phyloP scores from a whole-genome alignment of 2,888 invertebrate genomes.

The Amblyjoppa fuscipennis region DNA sequence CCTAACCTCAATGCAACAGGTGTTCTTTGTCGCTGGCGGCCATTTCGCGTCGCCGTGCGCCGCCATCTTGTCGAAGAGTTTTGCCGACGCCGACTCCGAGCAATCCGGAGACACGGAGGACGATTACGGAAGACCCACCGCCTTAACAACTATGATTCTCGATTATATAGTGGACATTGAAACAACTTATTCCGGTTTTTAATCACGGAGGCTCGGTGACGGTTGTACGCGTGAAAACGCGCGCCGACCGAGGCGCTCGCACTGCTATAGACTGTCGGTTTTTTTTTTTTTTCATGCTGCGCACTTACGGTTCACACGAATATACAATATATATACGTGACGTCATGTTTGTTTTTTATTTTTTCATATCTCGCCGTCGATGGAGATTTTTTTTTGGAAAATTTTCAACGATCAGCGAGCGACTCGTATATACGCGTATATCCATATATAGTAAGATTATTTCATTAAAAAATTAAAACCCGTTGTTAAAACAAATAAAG shows the following conservation, averaged over 20 bases:
- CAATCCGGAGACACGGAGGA: background rate
- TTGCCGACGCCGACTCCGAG: background rate
- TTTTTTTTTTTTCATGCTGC: slow-evolving; percentile 81
- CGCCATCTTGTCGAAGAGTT: slow-evolving; percentile 39
- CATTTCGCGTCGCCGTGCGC: slow-evolving; percentile 39
- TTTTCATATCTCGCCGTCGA: slow-evolving; percentile 47
- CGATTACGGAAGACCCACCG: slow-evolving; percentile 75
- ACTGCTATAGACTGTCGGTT: slow-evolving; percentile 85
- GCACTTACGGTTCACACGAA: slow-evolving; percentile 84
- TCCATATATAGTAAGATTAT: slow-evolving; percentile 83
- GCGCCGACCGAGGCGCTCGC: slow-evolving; percentile 84
- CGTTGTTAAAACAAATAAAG: slow-evolving; percentile 83
- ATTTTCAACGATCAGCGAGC: slow-evolving; percentile 57
- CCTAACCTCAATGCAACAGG: slow-evolving; percentile 7
- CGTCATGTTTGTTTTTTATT: slow-evolving; percentile 45
- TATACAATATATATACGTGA: slow-evolving; percentile 78
- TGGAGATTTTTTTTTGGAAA: slow-evolving; percentile 50
- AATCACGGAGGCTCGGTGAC: slow-evolving; percentile 85
- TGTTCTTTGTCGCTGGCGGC: slow-evolving; percentile 20
- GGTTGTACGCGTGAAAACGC: slow-evolving; percentile 83
- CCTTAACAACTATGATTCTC: slow-evolving; percentile 84
- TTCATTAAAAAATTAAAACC: slow-evolving; percentile 86
- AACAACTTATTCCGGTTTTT: slow-evolving; percentile 86
- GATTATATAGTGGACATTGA: slow-evolving; percentile 85
- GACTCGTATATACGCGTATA: slow-evolving; percentile 69